A percentile compares a stretch with the other conserved stretches of the same genome.
These are phyloP conservation scores for Helicoverpa assulta DNA, from an alignment of 2,888 invertebrate species.

Conservation along the genomic window DNA sequence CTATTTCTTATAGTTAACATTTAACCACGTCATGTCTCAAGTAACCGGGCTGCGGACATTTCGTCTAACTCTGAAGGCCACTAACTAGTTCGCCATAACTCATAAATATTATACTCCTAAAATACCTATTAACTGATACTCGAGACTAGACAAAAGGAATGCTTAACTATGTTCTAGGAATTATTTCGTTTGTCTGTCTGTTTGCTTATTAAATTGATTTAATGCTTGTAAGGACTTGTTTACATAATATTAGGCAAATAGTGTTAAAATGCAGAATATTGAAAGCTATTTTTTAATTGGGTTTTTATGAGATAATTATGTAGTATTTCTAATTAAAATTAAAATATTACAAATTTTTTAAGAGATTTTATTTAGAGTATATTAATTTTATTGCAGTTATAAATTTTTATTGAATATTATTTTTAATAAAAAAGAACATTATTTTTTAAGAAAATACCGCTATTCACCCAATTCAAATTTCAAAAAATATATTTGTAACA, in stretches of 20 bases:
- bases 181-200: conserved; percentile 8
- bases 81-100: conserved; percentile 55
- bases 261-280: neutral
- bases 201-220: conserved; percentile 43
- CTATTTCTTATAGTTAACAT: conserved; percentile 1
- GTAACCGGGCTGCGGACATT: conserved; percentile 47
- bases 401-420: conserved; percentile 5
- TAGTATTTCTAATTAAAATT: neutral
- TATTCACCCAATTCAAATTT: conserved; percentile 12
- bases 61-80: conserved; percentile 54
- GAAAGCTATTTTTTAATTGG: neutral
- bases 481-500: too few species aligned
- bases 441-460: conserved; percentile 13
- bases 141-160: conserved; percentile 38
- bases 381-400: conserved; percentile 32
- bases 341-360: neutral
- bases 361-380: conserved; percentile 2
- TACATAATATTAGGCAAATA: conserved; percentile 15
- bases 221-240: conserved; percentile 31
- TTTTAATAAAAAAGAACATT: too few species aligned
- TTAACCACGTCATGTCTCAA: conserved; percentile 38
- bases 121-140: conserved; percentile 55
- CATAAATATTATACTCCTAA: conserved; percentile 49
- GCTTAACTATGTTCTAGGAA: conserved; percentile 36
- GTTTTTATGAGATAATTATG: neutral